Evolutionary conservation across 1,140 invertebrate genomes (phyloP), one percentile per base, ranked within the genome.

Genomic region (Akabosia matsudoensis): DNA sequence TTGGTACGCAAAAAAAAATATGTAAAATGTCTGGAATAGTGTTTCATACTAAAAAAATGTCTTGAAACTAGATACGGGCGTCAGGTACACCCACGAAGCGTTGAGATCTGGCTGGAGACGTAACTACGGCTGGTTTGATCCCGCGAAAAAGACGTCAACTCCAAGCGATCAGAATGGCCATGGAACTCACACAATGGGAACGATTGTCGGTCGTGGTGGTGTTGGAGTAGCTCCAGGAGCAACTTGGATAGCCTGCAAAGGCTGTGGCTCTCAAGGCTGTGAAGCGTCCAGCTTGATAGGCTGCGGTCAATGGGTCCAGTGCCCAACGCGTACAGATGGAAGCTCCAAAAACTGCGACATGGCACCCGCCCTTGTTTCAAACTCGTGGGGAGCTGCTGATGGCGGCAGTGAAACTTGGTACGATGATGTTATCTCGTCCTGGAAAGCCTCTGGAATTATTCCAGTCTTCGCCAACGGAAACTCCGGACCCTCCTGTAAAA

Each of bases 171-270:
- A 7, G 1, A 34, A 75, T 26, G 74, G 74, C 7, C 74, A 75
- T 30, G 74, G 74, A 70, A 75, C 74, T 1, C 30, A 64, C 56
- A 67, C 56, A 24, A 72, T 67, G 61, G 61, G 61, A 2, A 31
- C 28, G 10, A 30, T 67, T 30, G 28, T 30, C 7, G 61, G 61
- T 7, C 10, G 26, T 28, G 1, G 71, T 71, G 31, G 67, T 14
- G 0, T 64, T 33, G 74, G 74, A 13, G 74, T 76, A 0, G 74
- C 74, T n/a, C 64, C 74, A 54, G 70, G 30, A 26, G 71, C 74
- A 18, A 76, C 52, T 52, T 79, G 76, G 76, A 77, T 76, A 18
- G 31, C 70, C 3, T 79, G 79, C 61, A 52, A 37, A 28, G 79
- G 79, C 54, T 79, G 79, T 34, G n/a, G 54, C 22, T 7, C 13